Conservation (phyloP, 2,113 vertebrate species). For the Scomber scombrus region DNA sequence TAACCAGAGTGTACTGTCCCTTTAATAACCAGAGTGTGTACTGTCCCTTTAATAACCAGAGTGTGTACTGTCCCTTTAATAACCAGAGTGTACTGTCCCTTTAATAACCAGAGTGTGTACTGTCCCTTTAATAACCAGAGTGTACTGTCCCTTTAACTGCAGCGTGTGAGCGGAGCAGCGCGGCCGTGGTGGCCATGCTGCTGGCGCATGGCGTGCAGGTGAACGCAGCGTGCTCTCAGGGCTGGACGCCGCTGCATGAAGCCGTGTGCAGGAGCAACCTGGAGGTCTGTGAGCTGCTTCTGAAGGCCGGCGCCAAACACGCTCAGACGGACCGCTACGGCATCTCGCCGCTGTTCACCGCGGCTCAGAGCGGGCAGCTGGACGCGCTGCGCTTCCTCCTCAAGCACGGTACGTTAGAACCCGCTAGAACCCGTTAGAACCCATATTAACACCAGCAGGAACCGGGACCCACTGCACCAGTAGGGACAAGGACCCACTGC, state of each 20-base stretch:
- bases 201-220: conserved; percentile 85
- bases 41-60: too few species aligned
- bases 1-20: too few species aligned
- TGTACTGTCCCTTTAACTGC: conserved; percentile 6
- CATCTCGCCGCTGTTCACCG: conserved; percentile 91
- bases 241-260: conserved; percentile 93
- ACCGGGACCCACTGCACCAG: too few species aligned
- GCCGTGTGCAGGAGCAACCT: conserved; percentile 88
- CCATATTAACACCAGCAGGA: too few species aligned
- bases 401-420: conserved; percentile 74
- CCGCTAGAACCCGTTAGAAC: too few species aligned
- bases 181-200: conserved; percentile 84
- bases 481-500: too few species aligned
- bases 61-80: too few species aligned
- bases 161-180: conserved; percentile 92
- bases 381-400: conserved; percentile 89
- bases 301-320: conserved; percentile 91
- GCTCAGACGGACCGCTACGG: conserved; percentile 88
- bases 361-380: conserved; percentile 91
- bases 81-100: too few species aligned
- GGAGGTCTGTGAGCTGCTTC: conserved; percentile 91
- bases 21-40: too few species aligned
- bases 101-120: neutral
- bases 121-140: neutral
- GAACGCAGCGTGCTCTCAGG: conserved; percentile 88